phyloP scores from a whole-genome alignment of 2,797 vertebrate species.

The Remorina albescens region DNA sequence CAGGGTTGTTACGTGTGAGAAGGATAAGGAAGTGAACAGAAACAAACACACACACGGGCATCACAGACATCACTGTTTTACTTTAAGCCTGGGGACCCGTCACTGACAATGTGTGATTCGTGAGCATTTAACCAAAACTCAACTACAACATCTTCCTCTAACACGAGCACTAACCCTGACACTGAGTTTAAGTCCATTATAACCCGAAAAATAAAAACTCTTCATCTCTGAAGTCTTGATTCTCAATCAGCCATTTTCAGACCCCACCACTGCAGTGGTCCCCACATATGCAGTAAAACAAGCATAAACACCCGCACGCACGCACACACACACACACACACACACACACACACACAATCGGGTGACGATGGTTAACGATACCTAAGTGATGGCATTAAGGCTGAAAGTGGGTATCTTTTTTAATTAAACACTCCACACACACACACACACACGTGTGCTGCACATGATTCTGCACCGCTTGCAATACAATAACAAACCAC shows the following conservation, averaged over 20 bases:
- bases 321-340: too few species aligned
- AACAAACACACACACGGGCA: conserved; percentile 21
- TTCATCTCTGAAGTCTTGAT: too few species aligned
- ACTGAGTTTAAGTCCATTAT: too few species aligned
- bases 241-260: too few species aligned
- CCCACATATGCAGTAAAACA: not conserved
- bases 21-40: conserved; percentile 39
- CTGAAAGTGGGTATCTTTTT: conserved; percentile 24
- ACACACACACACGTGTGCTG: conserved; percentile 6
- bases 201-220: too few species aligned
- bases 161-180: not conserved
- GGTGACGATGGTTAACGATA: conserved; percentile 14
- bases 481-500: conserved; percentile 43
- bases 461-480: conserved; percentile 26
- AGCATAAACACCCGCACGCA: not conserved
- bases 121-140: not conserved
- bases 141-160: too few species aligned
- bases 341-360: conserved; percentile 13
- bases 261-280: too few species aligned
- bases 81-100: not conserved
- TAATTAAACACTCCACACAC: conserved; percentile 38
- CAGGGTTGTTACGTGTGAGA: conserved; percentile 51
- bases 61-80: not conserved
- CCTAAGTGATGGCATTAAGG: conserved; percentile 10
- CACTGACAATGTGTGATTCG: not conserved